Evolutionary conservation across 2,113 vertebrate genomes (phyloP), one percentile per base, ranked within the genome.

Genomic region (Apodemus speciosus): DNA sequence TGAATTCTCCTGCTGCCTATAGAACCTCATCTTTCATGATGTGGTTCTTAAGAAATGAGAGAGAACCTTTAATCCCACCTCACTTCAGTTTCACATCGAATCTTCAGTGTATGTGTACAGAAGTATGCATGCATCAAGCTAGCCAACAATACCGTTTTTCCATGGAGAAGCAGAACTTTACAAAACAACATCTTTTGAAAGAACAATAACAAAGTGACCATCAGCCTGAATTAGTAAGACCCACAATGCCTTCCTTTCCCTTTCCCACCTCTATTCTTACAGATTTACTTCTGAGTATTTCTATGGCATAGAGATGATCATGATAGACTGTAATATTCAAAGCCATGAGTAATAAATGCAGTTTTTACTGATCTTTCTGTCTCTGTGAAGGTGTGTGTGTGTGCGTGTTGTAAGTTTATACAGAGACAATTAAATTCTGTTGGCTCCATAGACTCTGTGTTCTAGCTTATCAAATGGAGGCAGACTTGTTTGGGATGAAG

Each of bases 321-420:
- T 49, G 32, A 43, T 79, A 62, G 69, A 32, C 56, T 94, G 89
- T 72, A 64, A 84, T 89, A 73, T 16, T 56, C 6, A 75, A 91
- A 89, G 91, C 64, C 38, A 73, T 38, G 6, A 53, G 85, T 21
- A 95, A 53, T 91, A 73, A 91, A 91, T 83, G 84, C 21, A 75
- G 56, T 88, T 90, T 69, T 58, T 60, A 53, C 30, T 38, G 13
- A 62, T 69, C n/a, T 64, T 85, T 2, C 58, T 90, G 13, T 53
- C 27, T 80, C 35, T 83, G 46, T 32, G 14, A 20, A 1, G 32
- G 46, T 76, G 27, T 51, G 25, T 46, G 23, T 72, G 91, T 89
- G 66, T 51, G 43, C 69, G 60, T 27, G 10, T 30, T 79, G 38
- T 49, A 85, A 6, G 25, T 90, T 87, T 76, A 27, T 73, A 88